Percentiles rank a stretch among this genome's conserved stretches.
phyloP scores from a whole-genome alignment of 2,888 invertebrate species.

The Yponomeuta malinellus region DNA sequence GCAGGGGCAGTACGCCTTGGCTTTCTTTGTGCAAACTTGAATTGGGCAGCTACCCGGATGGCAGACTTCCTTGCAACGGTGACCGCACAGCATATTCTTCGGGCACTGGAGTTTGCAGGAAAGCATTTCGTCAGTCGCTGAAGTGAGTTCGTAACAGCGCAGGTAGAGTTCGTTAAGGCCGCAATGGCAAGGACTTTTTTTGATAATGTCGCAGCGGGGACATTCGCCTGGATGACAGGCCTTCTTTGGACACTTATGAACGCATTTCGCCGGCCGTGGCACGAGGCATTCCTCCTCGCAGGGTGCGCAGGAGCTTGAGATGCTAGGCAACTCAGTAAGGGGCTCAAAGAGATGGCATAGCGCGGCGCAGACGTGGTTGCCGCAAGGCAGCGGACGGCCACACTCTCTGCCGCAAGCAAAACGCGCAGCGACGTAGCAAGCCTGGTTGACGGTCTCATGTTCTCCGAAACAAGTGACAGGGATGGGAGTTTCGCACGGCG shows the following conservation, averaged over 20 bases:
- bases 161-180: slow-evolving; percentile 84
- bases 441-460: slow-evolving; percentile 81
- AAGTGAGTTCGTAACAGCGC: slow-evolving; percentile 81
- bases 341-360: slow-evolving; percentile 79
- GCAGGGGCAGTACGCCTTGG: slow-evolving; percentile 86
- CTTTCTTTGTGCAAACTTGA: slow-evolving; percentile 85
- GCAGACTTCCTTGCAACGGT: slow-evolving; percentile 84
- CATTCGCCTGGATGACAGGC: slow-evolving; percentile 85
- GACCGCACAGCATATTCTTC: slow-evolving; percentile 90
- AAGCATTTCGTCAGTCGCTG: slow-evolving; percentile 61
- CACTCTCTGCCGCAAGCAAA: slow-evolving; percentile 89
- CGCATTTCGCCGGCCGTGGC: slow-evolving; percentile 82
- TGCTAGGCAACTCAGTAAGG: slow-evolving; percentile 59
- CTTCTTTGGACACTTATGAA: slow-evolving; percentile 81
- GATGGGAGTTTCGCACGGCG: slow-evolving; percentile 82
- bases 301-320: slow-evolving; percentile 56
- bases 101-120: slow-evolving; percentile 92
- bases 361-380: slow-evolving; percentile 84
- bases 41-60: slow-evolving; percentile 83
- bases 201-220: slow-evolving; percentile 81
- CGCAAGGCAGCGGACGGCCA: slow-evolving; percentile 81
- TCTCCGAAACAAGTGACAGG: slow-evolving; percentile 83
- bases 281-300: slow-evolving; percentile 75
- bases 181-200: slow-evolving; percentile 88
- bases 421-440: slow-evolving; percentile 81